Base-by-base conservation (phyloP, 2,888 invertebrate species). In the Ptilodon capucinus region DNA sequence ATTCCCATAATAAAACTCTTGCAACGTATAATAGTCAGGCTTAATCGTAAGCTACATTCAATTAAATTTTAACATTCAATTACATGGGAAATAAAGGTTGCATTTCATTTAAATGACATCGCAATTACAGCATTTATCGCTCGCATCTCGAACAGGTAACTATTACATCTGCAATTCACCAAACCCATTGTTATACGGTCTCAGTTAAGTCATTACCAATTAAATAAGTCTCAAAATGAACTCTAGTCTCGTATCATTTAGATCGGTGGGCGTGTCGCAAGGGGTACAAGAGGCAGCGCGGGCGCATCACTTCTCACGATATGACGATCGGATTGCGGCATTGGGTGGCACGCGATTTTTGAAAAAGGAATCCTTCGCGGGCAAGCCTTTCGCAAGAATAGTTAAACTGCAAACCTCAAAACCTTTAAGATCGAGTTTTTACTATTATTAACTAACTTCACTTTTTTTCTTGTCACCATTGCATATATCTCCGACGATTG, bases 241-340 rank as follows among this genome's bases (percentile, higher is more conserved):
- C 58, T 63, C 63, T 63, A 45, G 43, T 50, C 50, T 63, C 44
- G 51, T 48, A 63, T 59, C 49, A 44, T 13, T 47, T 48, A 46
- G 21, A 39, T 19, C 13, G 13, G 39, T 36, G 38, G 38, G 19
- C 38, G 38, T 38, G 39, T 36, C 23, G 60, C 49, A 44, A 54
- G 53, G 41, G 14, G 39, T 48, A 34, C 32, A 52, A 48, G 47
- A 48, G 36, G 7, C 28, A 38, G 50, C 39, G 54, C 17, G 35
- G 42, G 57, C 55, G 54, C 54, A 57, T 71, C 60, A 46, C 42
- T 68, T 68, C 73, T 61, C 71, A 72, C 63, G 67, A 55, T 56
- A 48, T 53, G 55, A 54, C 40, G 36, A n/a, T 4, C 14, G 42
- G 52, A 60, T 64, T 61, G 55, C 55, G 40, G 48, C 51, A 46